Evolutionary conservation across 2,797 vertebrate genomes (phyloP), one percentile per base, ranked within the genome.

Genomic region (Lophotriccus pileatus): DNA sequence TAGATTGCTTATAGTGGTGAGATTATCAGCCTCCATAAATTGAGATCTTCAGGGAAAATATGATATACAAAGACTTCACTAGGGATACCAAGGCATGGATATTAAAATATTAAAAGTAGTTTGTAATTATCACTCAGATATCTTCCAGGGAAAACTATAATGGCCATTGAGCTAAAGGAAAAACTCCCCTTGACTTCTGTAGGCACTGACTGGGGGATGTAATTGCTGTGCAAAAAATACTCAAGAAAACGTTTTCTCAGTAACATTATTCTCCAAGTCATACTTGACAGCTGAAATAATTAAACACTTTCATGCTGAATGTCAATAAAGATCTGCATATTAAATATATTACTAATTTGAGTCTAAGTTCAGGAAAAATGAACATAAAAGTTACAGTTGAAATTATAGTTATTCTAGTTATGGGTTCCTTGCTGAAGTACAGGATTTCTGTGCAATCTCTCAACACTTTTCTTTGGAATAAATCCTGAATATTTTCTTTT

Each of bases 301-400:
- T 46, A 84, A 95, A 70, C 39, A 52, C 67, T 94, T 95, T 69
- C 55, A 69, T 89, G 66, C 83, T 83, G 84, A 93, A 94, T 85
- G 68, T 84, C 81, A 78, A 3, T 96, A 91, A 67, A 95, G 90
- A 64, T 68, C 64, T 85, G 41, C 28, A 23, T 93, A 87, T 90
- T 95, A 92, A 82, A 73, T 92, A 78, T 41, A 90, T 79, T 79
- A 72, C 91, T 75, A 70, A 89, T 96, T 95, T 95, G 92, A 95
- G 94, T 73, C 58, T 69, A 44, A 91, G 37, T 73, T 91, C 68
- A 72, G 44, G 12, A 72, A 76, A 83, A 67, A 75, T 83, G 55
- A 95, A 92, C 63, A 60, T 55, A 47, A 82, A 72, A 67, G 44
- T 19, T 75, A 17, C 3, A 37, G 41, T 25, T 95, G 75, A 69